Conservation (phyloP, 2,797 vertebrate genomes). For the Alca torda region DNA sequence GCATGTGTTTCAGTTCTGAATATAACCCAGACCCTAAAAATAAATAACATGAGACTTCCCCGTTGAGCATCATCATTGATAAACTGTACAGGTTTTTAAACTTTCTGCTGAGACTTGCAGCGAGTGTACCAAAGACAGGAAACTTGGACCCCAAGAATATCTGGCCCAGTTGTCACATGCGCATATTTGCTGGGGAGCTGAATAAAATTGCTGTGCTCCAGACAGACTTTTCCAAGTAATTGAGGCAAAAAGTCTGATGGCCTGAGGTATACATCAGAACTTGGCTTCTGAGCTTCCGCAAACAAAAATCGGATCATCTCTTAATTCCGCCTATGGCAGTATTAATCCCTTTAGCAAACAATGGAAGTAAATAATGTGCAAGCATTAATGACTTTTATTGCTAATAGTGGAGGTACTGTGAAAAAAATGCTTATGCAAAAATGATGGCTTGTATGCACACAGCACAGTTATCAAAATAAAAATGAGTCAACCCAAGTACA, state of each 20-base stretch:
- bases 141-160: neutral
- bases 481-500: neutral
- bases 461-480: neutral
- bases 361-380: neutral
- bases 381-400: neutral
- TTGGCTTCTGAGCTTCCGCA: neutral
- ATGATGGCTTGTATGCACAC: neutral
- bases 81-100: neutral
- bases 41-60: neutral
- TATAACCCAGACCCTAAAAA: neutral
- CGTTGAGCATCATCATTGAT: neutral
- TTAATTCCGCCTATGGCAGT: neutral
- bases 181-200: neutral
- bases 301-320: neutral
- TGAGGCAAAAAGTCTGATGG: neutral
- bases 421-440: neutral
- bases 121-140: neutral
- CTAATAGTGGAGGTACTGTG: neutral
- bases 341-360: neutral
- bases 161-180: neutral
- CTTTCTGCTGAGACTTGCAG: neutral
- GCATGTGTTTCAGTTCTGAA: neutral
- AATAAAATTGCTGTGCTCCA: neutral
- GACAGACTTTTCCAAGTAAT: neutral
- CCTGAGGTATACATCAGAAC: neutral